Conservation (phyloP, 2,888 invertebrate species). For the Nezara viridula region DNA sequence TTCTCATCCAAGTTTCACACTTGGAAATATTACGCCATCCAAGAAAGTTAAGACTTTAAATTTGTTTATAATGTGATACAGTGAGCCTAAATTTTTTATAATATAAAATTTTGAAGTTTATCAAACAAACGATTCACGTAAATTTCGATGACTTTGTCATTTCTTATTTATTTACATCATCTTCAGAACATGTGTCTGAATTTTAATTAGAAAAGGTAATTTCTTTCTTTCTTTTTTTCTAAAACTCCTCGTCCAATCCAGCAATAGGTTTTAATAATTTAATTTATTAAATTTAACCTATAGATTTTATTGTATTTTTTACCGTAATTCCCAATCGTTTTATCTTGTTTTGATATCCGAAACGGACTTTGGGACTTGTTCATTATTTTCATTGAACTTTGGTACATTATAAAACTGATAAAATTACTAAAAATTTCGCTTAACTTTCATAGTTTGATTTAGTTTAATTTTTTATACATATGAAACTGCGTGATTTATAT, state of each 20-base stretch:
- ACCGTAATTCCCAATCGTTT: slow-evolving; percentile 5
- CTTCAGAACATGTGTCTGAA: not conserved
- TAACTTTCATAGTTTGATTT: not conserved
- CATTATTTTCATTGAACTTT: not conserved
- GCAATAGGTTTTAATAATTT: not conserved
- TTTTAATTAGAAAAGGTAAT: not conserved
- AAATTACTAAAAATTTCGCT: slow-evolving; percentile 36
- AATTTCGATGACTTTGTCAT: not conserved
- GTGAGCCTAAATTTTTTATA: not conserved
- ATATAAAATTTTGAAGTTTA: not conserved
- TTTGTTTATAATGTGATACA: not conserved
- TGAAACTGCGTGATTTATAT: not conserved
- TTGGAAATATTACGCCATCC: slow-evolving; percentile 30
- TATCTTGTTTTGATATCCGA: slow-evolving; percentile 13
- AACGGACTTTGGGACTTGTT: not conserved
- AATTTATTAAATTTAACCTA: not conserved
- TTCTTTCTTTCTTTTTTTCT: not conserved
- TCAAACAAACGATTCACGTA: not conserved
- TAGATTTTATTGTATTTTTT: not conserved
- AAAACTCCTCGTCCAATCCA: not conserved
- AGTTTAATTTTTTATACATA: not conserved
- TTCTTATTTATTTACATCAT: not conserved
- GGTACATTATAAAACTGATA: not conserved
- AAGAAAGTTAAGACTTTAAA: not conserved
- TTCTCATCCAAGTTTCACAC: not conserved